phyloP scores from a whole-genome alignment of 2,797 vertebrate genomes.

The Choloepus didactylus region DNA sequence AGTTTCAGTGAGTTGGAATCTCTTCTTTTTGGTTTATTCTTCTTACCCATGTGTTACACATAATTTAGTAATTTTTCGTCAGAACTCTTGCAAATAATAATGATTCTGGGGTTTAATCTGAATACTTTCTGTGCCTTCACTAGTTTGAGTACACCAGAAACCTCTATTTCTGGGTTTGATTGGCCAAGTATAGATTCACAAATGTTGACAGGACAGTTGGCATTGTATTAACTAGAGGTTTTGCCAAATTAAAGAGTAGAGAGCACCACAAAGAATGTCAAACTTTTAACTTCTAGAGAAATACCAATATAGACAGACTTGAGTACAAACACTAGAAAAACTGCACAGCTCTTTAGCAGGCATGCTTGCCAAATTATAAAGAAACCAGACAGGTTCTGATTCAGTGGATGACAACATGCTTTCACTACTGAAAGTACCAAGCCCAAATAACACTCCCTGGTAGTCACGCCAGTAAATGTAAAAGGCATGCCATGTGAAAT shows the following conservation, averaged over 20 bases:
- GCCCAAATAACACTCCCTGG: not conserved
- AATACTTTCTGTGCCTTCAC: not conserved
- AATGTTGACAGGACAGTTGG: not conserved
- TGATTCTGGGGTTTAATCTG: not conserved
- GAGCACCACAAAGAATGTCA: conserved; percentile 14
- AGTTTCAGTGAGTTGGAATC: not conserved
- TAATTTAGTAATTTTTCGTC: not conserved
- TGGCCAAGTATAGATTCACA: not conserved
- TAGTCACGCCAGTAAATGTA: not conserved
- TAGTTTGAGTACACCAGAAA: not conserved
- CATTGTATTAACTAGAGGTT: not conserved
- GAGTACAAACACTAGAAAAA: conserved; percentile 18
- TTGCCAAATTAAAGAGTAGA: conserved; percentile 35
- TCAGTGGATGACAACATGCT: not conserved
- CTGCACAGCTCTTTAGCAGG: not conserved
- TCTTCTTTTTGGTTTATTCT: not conserved
- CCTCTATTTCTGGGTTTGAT: not conserved
- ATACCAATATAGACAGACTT: conserved; percentile 25
- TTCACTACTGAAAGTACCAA: not conserved
- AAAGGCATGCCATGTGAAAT: not conserved
- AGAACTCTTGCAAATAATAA: conserved; percentile 23
- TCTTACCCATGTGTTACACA: not conserved
- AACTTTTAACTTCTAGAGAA: conserved; percentile 47
- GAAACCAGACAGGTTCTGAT: conserved; percentile 35
- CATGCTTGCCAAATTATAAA: conserved; percentile 47